These are phyloP conservation scores for Girardinichthys multiradiatus DNA, from an alignment of 2,113 vertebrate genomes.

Conservation along the genomic window DNA sequence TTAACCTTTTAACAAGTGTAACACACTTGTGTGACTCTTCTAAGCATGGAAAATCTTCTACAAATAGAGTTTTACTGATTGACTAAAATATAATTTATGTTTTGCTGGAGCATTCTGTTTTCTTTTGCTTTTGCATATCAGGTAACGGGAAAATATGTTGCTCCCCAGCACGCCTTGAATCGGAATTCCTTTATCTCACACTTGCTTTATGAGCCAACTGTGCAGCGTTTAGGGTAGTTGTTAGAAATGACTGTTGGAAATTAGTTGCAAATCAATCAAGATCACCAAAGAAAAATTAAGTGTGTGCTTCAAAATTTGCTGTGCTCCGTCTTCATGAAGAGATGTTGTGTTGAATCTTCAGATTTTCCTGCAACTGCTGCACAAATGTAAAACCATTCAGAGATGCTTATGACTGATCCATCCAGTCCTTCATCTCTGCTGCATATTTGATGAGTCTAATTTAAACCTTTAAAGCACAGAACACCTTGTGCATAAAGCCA, in stretches of 20 bases:
- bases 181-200: background rate
- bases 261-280: background rate
- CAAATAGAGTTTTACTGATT: background rate
- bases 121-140: background rate
- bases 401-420: background rate
- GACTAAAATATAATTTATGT: background rate
- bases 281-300: background rate
- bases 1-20: background rate
- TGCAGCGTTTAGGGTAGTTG: background rate
- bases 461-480: conserved; percentile 16
- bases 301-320: background rate
- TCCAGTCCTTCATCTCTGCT: background rate
- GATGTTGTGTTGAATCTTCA: background rate
- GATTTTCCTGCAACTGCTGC: background rate
- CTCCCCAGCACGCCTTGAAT: background rate
- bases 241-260: background rate
- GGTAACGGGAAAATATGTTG: background rate
- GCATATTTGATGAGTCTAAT: conserved; percentile 7
- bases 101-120: background rate
- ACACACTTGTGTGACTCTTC: background rate
- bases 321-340: background rate
- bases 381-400: background rate
- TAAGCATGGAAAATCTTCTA: background rate
- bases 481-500: background rate
- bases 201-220: background rate